phyloP scores from a whole-genome alignment of 1,140 invertebrate species.

The Nymphalis io region DNA sequence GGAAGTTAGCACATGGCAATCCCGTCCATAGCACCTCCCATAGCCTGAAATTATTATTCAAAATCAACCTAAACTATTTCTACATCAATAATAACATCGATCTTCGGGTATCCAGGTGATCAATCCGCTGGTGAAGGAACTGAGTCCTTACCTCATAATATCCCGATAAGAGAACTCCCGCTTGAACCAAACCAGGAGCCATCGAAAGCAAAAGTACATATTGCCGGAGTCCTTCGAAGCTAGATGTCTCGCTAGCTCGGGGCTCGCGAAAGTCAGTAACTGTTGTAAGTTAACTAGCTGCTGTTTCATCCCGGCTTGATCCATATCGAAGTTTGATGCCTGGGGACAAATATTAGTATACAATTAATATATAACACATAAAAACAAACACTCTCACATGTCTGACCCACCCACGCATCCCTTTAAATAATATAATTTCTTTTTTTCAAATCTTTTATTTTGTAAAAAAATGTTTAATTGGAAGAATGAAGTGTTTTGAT shows the following conservation, averaged over 20 bases:
- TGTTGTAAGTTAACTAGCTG: conserved; percentile 93
- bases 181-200: conserved; percentile 92
- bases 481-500: no score
- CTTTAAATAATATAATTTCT: no score
- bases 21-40: conserved; percentile 95
- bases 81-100: no score
- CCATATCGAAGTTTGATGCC: conserved; percentile 97
- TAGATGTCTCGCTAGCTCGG: conserved; percentile 92
- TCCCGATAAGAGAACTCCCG: conserved; percentile 88
- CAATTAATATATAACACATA: no score
- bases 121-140: no score
- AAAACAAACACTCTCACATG: no score
- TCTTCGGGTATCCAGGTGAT: no score
- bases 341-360: conserved; percentile 67
- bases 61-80: neutral
- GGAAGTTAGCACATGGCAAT: conserved; percentile 96
- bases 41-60: conserved; percentile 68
- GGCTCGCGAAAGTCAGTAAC: conserved; percentile 90
- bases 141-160: conserved; percentile 85
- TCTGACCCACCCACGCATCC: no score
- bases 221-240: conserved; percentile 96
- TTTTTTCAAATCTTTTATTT: no score
- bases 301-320: conserved; percentile 97
- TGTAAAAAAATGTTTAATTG: no score
- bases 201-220: conserved; percentile 99